Evolutionary conservation across 53 echinoderm and acorn worm genomes (phyloP), one percentile per base, ranked within the genome.

Genomic region (Echinarachnius parma): DNA sequence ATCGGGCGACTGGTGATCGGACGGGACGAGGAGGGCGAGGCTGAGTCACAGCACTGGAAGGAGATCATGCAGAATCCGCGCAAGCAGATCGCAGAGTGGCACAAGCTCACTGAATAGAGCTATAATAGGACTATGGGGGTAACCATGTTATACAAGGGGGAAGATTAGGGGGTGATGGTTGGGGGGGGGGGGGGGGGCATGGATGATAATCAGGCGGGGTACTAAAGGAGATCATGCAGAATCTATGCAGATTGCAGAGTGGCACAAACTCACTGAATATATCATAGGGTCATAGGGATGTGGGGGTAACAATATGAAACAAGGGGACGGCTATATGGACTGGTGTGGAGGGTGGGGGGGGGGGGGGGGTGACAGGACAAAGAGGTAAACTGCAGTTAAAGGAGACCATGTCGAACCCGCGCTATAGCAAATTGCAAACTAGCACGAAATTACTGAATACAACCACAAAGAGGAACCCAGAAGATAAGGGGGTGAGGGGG

Each of bases 11-110:
- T 92, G 53, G 75, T 85, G 37, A 88, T 91, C 49, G 91, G 98
- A 18, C 68, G 78, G 28, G 66, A 92, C 35, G 77, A 80, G 9
- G 63, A 53, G 15, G 88, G 91, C 31, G 91, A 92, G 55, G 65
- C 64, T 24, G 88, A 88, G 54, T 79, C 85, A 25, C 83, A 84
- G 44, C 98, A 98, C 83, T 98, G 98, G 98, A 72, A 81, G 10
- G 98, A 98, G 55, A 92, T 98, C 48, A 82, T 91, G 29, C 91
- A 92, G 57, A 98, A 98, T 34, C 98, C 98, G 0, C 75, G 98
- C 3, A 91, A 92, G 48, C 98, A 98, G 60, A 92, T 98, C 60
- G 98, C 98, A 14, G 98, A 92, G 33, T 98, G 98, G 98, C 98
- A 98, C 57, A 92, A 91, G 55, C 77, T 98, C 58, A 87, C 91